Percentiles rank a stretch among this genome's conserved stretches.
These are phyloP conservation scores for Hydrocynus forskahlii DNA, from an alignment of 2,797 vertebrate species.

Conservation along the genomic window DNA sequence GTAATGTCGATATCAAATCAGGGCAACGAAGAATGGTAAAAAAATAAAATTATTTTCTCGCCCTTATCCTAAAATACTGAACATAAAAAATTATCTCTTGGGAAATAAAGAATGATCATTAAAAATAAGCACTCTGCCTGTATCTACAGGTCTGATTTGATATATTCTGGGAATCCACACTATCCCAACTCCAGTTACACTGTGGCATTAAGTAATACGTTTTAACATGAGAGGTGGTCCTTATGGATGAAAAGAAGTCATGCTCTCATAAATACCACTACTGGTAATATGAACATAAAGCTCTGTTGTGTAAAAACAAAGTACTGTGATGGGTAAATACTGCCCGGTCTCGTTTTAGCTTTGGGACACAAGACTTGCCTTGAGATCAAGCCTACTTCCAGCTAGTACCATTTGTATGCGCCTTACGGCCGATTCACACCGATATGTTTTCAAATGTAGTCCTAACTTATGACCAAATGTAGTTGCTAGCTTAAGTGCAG, in stretches of 20 bases:
- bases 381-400: background rate
- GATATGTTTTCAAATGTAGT: slow-evolving; percentile 17
- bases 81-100: slow-evolving; percentile 76
- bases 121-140: slow-evolving; percentile 60
- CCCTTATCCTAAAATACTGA: slow-evolving; percentile 66
- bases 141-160: slow-evolving; percentile 61
- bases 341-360: background rate
- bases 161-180: slow-evolving; percentile 40
- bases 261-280: background rate
- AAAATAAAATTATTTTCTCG: slow-evolving; percentile 61
- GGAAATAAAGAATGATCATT: slow-evolving; percentile 58
- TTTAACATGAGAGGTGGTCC: background rate
- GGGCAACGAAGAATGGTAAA: slow-evolving; percentile 76
- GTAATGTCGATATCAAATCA: slow-evolving; percentile 68
- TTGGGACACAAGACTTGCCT: slow-evolving; percentile 3
- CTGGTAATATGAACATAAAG: background rate
- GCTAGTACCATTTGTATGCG: slow-evolving; percentile 12
- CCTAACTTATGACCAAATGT: slow-evolving; percentile 12
- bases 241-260: background rate
- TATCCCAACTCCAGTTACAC: slow-evolving; percentile 12
- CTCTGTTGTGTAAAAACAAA: slow-evolving; percentile 7
- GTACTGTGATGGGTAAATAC: slow-evolving; percentile 17
- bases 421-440: slow-evolving; percentile 1
- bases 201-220: slow-evolving; percentile 20
- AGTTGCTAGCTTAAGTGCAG: slow-evolving; percentile 11